Evolutionary conservation across 2,113 vertebrate species (phyloP).

Genomic region (Gadus macrocephalus): DNA sequence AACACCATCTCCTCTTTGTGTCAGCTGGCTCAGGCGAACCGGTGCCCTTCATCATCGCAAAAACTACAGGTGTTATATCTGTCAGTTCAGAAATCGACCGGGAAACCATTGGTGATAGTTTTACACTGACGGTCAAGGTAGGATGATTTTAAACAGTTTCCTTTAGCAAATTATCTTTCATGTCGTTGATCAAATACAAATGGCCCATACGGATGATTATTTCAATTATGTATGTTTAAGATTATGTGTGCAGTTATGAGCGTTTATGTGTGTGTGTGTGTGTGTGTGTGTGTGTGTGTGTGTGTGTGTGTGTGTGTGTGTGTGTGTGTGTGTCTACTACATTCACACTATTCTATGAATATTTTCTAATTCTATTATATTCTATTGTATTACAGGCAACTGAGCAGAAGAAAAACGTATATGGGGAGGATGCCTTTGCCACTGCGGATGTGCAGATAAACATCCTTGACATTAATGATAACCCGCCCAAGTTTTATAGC

Average conservation of each 20-base stretch:
- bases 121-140: slow-evolving; percentile 78
- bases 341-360: background rate
- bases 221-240: too few species aligned
- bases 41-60: slow-evolving; percentile 69
- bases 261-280: background rate
- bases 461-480: slow-evolving; percentile 83
- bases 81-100: slow-evolving; percentile 73
- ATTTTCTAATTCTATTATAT: background rate
- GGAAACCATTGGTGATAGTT: slow-evolving; percentile 68
- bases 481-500: slow-evolving; percentile 80
- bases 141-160: background rate
- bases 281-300: too few species aligned
- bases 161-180: background rate
- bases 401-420: slow-evolving; percentile 47
- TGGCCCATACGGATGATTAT: too few species aligned
- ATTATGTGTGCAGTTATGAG: background rate
- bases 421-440: slow-evolving; percentile 35
- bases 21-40: slow-evolving; percentile 42
- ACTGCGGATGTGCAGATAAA: slow-evolving; percentile 65
- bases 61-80: slow-evolving; percentile 62
- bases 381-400: slow-evolving; percentile 54
- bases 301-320: too few species aligned
- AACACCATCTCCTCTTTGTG: background rate
- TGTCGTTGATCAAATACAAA: background rate
- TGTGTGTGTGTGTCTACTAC: background rate